Percentiles rank a stretch among this genome's conserved stretches.
These are phyloP conservation scores for Erannis defoliaria DNA, from an alignment of 2,888 invertebrate species.

Conservation along the genomic window DNA sequence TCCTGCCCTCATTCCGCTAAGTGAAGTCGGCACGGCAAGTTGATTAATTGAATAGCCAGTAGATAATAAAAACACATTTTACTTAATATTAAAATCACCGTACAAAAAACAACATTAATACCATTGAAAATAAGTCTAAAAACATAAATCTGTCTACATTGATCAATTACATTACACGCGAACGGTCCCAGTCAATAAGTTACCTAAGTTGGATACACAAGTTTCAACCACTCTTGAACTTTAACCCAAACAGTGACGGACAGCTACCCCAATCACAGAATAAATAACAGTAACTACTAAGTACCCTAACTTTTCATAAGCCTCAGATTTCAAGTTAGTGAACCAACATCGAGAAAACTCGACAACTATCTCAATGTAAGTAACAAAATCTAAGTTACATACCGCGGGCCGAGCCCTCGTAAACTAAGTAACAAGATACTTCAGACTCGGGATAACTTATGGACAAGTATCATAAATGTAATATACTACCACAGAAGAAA, in stretches of 20 bases:
- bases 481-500: too few species aligned
- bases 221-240: slow-evolving; percentile 1
- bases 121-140: neutral
- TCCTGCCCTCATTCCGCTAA: too few species aligned
- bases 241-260: slow-evolving; percentile 8
- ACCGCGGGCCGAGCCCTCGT: slow-evolving; percentile 29
- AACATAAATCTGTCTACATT: neutral
- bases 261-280: neutral
- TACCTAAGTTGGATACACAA: neutral
- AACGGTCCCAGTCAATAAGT: neutral
- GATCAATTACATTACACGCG: neutral
- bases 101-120: neutral
- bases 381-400: slow-evolving; percentile 40
- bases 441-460: slow-evolving; percentile 35
- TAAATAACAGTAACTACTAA: too few species aligned
- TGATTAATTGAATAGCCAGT: too few species aligned
- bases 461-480: neutral
- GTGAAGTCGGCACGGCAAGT: too few species aligned
- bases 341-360: slow-evolving; percentile 32
- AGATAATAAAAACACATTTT: too few species aligned
- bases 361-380: slow-evolving; percentile 40
- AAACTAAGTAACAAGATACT: slow-evolving; percentile 42
- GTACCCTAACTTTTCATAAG: slow-evolving; percentile 7
- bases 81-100: too few species aligned
- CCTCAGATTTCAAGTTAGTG: slow-evolving; percentile 25